Evolutionary conservation across 2,888 invertebrate genomes (phyloP), one percentile per base, ranked within the genome.

Genomic region (Globia sparganii): DNA sequence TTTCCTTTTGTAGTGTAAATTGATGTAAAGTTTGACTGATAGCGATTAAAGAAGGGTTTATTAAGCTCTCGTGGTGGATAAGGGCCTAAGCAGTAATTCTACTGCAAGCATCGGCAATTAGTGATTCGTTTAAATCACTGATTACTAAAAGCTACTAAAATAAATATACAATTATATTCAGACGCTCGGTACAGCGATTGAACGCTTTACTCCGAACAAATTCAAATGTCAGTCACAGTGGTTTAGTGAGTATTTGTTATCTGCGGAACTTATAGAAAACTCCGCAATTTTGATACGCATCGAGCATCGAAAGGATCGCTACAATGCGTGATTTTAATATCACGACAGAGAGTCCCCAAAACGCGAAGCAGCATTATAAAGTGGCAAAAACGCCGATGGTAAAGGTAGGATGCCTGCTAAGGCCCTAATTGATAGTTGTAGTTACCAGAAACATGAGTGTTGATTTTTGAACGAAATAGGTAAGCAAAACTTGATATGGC

Each of bases 11-110:
- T 83, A 83, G 72, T 59, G 68, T 83, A 82, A 65, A 70, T 84
- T 58, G 71, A 68, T 69, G 64, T 81, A 79, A 79, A 71, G 58
- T 68, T 66, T 72, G 82, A 83, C 81, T 86, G 87, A 87, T 86
- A 87, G 86, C 34, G 77, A 65, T 80, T 77, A 76, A 72, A 56
- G 28, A 66, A 69, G 61, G 34, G 78, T 77, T 65, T 64, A 69
- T 34, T 65, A 21, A 61, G 31, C 21, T 64, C 65, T 70, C 40
- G 70, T 56, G 78, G 58, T 75, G 46, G 49, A 53, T 61, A 61
- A 37, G 66, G 75, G 66, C 31, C 25, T 75, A 3, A 61, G 75
- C 59, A 66, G 34, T 34, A n/a, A 28, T 28, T 0, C 13, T 64
- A 11, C 3, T 40, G 9, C 0, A 6, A 40, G 18, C 15, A 64